These are phyloP conservation scores for Andricus grossulariae DNA, from an alignment of 1,140 invertebrate genomes.

Conservation along the genomic window DNA sequence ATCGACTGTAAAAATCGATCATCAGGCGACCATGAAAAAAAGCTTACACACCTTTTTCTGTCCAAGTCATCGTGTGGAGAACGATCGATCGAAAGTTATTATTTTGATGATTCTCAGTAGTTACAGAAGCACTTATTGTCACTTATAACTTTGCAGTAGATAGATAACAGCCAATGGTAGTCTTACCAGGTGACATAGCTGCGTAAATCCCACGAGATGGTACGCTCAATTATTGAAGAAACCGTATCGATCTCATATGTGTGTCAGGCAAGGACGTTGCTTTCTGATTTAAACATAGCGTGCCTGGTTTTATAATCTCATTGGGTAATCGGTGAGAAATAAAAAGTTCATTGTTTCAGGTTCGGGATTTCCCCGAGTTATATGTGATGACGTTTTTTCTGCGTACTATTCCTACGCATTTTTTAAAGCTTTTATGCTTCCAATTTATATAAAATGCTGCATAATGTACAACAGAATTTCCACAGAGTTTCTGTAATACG, in stretches of 20 bases:
- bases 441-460: no score
- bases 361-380: no score
- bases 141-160: constrained; percentile 12
- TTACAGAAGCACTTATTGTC: not conserved
- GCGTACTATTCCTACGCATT: no score
- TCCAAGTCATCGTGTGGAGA: not conserved
- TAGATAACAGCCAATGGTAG: not conserved
- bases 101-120: constrained; percentile 22
- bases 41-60: not conserved
- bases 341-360: not conserved
- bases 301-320: constrained; percentile 1
- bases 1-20: constrained; percentile 6
- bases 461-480: no score
- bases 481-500: no score
- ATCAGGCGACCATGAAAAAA: constrained; percentile 5
- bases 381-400: no score
- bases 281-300: constrained; percentile 9
- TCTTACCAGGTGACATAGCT: constrained; percentile 23
- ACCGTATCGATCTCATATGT: constrained; percentile 20
- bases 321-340: not conserved
- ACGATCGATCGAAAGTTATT: constrained; percentile 23
- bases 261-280: constrained; percentile 25
- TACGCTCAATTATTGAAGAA: constrained; percentile 23
- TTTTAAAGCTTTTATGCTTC: no score
- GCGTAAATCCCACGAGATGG: constrained; percentile 26